These are phyloP conservation scores for Perizoma affinitatum DNA, from an alignment of 2,888 invertebrate genomes.

Conservation along the genomic window DNA sequence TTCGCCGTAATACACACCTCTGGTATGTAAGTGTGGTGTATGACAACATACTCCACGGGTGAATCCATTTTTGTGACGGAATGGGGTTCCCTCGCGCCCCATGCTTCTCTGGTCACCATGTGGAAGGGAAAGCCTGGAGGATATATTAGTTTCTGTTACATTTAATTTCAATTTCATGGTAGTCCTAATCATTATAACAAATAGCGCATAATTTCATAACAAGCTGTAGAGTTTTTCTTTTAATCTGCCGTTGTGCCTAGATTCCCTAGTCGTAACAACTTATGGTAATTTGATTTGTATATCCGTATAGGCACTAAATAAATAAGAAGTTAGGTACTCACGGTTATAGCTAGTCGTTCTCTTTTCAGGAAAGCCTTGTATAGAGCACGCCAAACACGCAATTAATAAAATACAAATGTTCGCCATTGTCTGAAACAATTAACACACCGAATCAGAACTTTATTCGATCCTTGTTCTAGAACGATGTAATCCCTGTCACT, in stretches of 20 bases:
- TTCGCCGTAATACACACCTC: constrained; percentile 79
- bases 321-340: constrained; percentile 3
- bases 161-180: too few species aligned
- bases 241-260: too few species aligned
- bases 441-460: not conserved
- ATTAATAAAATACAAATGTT: constrained; percentile 13
- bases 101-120: constrained; percentile 60
- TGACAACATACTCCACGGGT: constrained; percentile 86
- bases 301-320: not conserved
- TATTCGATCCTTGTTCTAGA: not conserved
- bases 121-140: constrained; percentile 37
- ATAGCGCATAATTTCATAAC: too few species aligned
- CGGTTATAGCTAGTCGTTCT: constrained; percentile 1
- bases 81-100: constrained; percentile 84
- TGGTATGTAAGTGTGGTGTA: constrained; percentile 87
- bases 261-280: too few species aligned
- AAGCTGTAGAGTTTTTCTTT: too few species aligned
- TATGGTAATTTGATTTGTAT: too few species aligned
- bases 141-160: too few species aligned
- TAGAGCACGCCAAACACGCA: constrained; percentile 10
- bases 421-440: constrained; percentile 26
- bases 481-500: too few species aligned
- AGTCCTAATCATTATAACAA: too few species aligned
- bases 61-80: constrained; percentile 69
- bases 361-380: constrained; percentile 10